Base-by-base conservation (phyloP, 2,888 invertebrate genomes). In the Coleophora flavipennella region DNA sequence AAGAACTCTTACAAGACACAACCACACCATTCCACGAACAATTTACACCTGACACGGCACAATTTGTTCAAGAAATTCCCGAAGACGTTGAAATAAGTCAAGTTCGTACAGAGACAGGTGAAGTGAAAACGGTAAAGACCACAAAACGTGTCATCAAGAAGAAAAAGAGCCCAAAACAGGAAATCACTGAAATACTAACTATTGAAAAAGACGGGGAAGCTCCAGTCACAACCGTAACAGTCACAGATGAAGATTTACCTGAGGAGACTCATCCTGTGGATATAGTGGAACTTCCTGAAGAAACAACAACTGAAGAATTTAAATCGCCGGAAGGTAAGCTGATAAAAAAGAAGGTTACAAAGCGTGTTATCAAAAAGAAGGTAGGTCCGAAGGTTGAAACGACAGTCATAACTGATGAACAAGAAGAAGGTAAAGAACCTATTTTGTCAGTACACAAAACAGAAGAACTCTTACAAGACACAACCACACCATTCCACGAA, bases 341-440 rank as follows among this genome's bases (percentile, higher is more conserved):
- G 1, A 46, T 32, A 33, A 36, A 46, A 8, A 50, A 43, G 27
- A 53, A 45, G 35, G 41, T 57, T 12, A 55, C 46, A 0, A 57
- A 50, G 10, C 72, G 75, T 40, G 58, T 74, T 1, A 83, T 86
- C n/a, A 84, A 79, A 51, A 84, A 60, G 40, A 58, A 55, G 11
- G 49, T 51, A 33, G 62, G 62, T 46, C 41, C 60, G 12, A 48
- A 55, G 51, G 41, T 65, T 39, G 47, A 58, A 57, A 59, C 56
- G 4, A 66, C 84, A 4, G 40, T 71, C 41, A 53, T 72, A 56
- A 55, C 45, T n/a, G 65, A 81, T 1, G 46, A 71, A 45, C 76
- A 83, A 53, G 79, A 83, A 56, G 75, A 78, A 44, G 75, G 79
- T 32, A 75, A 69, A 53, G 51, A 73, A 64, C 62, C 84, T 49